Evolutionary conservation across 2,113 vertebrate species (phyloP).

Genomic region (Brachirus orientalis): DNA sequence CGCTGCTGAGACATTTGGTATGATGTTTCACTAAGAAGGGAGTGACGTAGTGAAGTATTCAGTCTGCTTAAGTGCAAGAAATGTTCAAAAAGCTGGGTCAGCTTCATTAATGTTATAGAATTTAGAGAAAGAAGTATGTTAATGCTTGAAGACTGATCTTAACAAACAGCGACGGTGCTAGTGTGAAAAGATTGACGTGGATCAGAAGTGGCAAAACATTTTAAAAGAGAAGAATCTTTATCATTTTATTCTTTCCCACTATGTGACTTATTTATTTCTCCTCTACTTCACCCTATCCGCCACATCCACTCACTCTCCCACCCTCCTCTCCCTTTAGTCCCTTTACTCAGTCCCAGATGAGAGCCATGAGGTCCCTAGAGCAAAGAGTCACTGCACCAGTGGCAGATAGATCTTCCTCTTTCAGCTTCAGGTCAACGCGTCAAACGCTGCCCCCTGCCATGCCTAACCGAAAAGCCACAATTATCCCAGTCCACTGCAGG

Average conservation of each 20-base stretch:
- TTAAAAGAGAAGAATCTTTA: background rate
- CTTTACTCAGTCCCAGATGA: constrained; percentile 70
- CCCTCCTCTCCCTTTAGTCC: constrained; percentile 26
- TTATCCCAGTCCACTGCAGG: constrained; percentile 64
- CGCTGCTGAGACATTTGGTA: too few relatives aligned
- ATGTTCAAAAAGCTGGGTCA: background rate
- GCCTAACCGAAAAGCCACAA: constrained; percentile 59
- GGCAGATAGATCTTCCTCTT: constrained; percentile 31
- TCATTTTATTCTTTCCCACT: background rate
- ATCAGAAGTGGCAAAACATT: too few relatives aligned
- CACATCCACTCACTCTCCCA: constrained; percentile 31
- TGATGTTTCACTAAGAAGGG: too few relatives aligned
- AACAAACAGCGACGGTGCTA: background rate
- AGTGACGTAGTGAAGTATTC: background rate
- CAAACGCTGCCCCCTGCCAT: constrained; percentile 47
- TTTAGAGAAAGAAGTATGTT: background rate
- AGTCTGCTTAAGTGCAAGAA: background rate
- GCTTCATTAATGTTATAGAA: background rate
- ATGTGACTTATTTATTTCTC: background rate
- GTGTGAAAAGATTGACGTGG: background rate
- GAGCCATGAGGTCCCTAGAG: constrained; percentile 51
- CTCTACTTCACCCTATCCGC: constrained; percentile 13
- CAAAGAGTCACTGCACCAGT: constrained; percentile 46
- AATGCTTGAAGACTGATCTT: background rate
- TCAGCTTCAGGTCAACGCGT: constrained; percentile 47